phyloP scores from a whole-genome alignment of 2,888 invertebrate genomes.

The Monoplex corrugatus region DNA sequence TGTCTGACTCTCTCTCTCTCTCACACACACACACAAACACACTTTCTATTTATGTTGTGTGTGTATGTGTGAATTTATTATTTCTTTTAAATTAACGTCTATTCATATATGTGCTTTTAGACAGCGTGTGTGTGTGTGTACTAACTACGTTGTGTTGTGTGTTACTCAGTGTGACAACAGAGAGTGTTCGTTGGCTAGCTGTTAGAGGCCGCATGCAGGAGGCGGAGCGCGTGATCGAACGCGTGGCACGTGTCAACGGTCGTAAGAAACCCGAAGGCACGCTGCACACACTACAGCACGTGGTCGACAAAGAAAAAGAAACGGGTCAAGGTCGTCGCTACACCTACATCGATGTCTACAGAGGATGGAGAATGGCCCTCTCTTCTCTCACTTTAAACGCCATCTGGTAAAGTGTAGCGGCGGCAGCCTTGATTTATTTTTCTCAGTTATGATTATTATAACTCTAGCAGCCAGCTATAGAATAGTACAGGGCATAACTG shows the following conservation, averaged over 20 bases:
- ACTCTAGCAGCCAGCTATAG: no score
- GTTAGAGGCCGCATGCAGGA: slow-evolving; percentile 60
- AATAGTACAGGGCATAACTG: no score
- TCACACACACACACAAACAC: neutral
- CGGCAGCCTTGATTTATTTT: no score
- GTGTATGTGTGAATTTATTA: no score
- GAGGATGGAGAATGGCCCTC: slow-evolving; percentile 55
- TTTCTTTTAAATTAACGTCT: no score
- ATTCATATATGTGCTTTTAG: no score
- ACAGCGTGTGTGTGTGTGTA: no score
- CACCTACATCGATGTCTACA: slow-evolving; percentile 65
- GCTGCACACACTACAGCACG: slow-evolving; percentile 38
- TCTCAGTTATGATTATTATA: no score
- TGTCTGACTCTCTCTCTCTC: neutral
- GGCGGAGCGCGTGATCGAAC: slow-evolving; percentile 60
- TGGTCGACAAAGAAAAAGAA: slow-evolving; percentile 51
- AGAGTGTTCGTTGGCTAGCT: slow-evolving; percentile 69
- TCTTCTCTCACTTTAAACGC: slow-evolving; percentile 48
- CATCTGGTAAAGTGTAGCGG: no score
- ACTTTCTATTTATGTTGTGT: neutral
- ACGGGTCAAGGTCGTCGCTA: slow-evolving; percentile 59
- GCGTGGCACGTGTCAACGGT: slow-evolving; percentile 63
- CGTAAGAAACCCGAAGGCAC: slow-evolving; percentile 58
- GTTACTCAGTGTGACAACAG: slow-evolving; percentile 62
- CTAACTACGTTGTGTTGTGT: neutral